These are phyloP conservation scores for Apodemia mormo DNA, from an alignment of 2,888 invertebrate species.

Conservation along the genomic window DNA sequence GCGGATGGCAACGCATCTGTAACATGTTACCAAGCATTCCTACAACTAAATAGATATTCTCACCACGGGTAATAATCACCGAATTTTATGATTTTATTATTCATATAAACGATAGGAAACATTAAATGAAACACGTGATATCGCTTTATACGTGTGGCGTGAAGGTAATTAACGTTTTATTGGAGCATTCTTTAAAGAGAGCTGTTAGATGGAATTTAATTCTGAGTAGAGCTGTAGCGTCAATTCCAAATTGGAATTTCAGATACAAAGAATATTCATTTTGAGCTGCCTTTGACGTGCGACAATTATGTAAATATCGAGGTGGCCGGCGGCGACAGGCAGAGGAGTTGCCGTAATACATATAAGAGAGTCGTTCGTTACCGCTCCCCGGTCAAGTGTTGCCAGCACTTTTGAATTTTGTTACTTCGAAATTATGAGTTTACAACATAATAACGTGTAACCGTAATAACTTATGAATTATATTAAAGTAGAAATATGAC, in stretches of 20 bases:
- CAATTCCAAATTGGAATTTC: neutral
- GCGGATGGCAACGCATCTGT: too few species aligned
- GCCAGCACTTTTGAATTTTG: too few species aligned
- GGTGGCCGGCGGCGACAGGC: conserved; percentile 15
- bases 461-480: too few species aligned
- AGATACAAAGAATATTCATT: conserved; percentile 21
- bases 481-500: too few species aligned
- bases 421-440: too few species aligned
- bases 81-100: neutral
- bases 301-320: conserved; percentile 25
- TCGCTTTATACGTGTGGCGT: neutral
- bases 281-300: conserved; percentile 18
- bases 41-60: neutral
- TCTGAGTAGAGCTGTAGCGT: neutral
- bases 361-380: conserved; percentile 2
- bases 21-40: too few species aligned
- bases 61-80: neutral
- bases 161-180: neutral
- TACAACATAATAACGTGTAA: too few species aligned
- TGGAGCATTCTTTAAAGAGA: neutral
- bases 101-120: neutral
- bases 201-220: neutral
- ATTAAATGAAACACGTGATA: neutral
- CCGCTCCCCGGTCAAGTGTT: too few species aligned
- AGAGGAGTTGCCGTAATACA: conserved; percentile 22